Base-by-base conservation (phyloP, 2,113 vertebrate genomes). In the Neoarius graeffei region DNA sequence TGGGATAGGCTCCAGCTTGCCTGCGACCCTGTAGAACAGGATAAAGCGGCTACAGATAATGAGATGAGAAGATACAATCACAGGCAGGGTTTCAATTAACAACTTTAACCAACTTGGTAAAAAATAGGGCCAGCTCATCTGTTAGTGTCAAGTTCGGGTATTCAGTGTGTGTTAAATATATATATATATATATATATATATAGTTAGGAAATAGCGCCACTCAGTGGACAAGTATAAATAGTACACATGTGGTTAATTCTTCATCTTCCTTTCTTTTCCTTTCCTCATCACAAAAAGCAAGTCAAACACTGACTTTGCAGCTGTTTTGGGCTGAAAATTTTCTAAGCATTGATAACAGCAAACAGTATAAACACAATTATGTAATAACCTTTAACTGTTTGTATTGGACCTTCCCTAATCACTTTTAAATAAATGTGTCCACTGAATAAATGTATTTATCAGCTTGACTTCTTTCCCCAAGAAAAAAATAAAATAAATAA, bases 191-290 rank as follows among this genome's bases (percentile, higher is more conserved):
- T 2, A 42, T 2, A 42, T 2, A 42, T 42, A 42, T 2, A 42
- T 42, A 42, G 42, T 42, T 30, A 54, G 25, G 6, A 13, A 2
- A 25, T 30, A 13, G 85, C 85, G 50, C 85, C 85, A 25, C 62
- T 69, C n/a, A 86, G 62, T 81, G 85, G 85, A 35, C 50, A 69
- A 42, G 7, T n/a, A 54, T 23, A 56, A 15, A 57, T 57, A 57
- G 11, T 69, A 13, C 85, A 15, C 4, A 25, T 13, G 19, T 71
- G 27, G 69, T 71, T 71, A 71, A 71, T 30, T 71, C 30, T 71
- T 69, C 66, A 5, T 69, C 27, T 30, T 19, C 30, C 30, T 71
- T 1, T 71, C 30, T 42, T 42, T 42, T 42, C 42, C 1, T 71
- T 71, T 71, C 14, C 14, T 71, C 1, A 35, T 35, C 67, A n/a